Percentiles rank a stretch among this genome's conserved stretches.
phyloP scores from a whole-genome alignment of 2,888 invertebrate species.

The Loripinus fragilis region DNA sequence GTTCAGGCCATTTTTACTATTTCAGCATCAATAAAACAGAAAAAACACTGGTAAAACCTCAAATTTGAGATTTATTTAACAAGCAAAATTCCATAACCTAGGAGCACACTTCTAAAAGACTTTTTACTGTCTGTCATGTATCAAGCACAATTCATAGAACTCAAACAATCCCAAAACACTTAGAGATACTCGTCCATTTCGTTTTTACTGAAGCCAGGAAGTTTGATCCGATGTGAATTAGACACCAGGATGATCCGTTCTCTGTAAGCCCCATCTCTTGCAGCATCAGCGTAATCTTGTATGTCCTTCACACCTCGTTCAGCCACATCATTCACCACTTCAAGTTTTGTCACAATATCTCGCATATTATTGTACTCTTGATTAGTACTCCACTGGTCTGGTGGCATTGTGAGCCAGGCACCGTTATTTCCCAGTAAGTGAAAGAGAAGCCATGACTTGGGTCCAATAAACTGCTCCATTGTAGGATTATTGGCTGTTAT shows the following conservation, averaged over 20 bases:
- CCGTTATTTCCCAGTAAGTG: background rate
- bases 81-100: too few relatives aligned
- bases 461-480: background rate
- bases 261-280: background rate
- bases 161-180: too few relatives aligned
- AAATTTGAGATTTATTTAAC: too few relatives aligned
- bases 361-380: background rate
- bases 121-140: too few relatives aligned
- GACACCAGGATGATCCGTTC: background rate
- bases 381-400: background rate
- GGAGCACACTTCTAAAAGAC: too few relatives aligned
- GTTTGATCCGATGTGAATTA: background rate
- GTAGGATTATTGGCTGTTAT: background rate
- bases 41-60: too few relatives aligned
- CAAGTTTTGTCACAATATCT: background rate
- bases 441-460: background rate
- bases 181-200: background rate
- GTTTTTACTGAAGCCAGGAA: background rate
- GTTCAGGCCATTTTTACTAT: too few relatives aligned
- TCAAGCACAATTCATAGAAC: too few relatives aligned
- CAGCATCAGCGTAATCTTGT: background rate
- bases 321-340: background rate
- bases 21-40: too few relatives aligned
- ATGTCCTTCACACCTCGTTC: background rate
- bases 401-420: background rate